These are phyloP conservation scores for Brachypodius melanocephalos DNA, from an alignment of 2,113 vertebrate genomes.

Conservation along the genomic window DNA sequence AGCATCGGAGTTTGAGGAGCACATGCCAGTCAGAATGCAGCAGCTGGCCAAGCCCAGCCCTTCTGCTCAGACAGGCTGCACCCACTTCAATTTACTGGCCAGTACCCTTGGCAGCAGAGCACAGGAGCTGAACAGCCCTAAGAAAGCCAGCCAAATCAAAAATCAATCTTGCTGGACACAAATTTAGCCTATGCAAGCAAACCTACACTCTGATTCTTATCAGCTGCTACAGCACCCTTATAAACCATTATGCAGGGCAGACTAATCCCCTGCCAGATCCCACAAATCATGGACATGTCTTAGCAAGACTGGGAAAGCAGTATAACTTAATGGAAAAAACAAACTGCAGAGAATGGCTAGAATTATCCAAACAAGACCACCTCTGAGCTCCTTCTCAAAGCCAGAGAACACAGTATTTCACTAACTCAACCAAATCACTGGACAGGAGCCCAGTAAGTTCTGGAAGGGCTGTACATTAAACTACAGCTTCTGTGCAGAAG, in stretches of 20 bases:
- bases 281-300: background rate
- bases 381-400: background rate
- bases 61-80: background rate
- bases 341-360: background rate
- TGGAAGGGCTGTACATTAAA: background rate
- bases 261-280: background rate
- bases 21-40: background rate
- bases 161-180: background rate
- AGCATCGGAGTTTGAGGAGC: background rate
- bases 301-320: background rate
- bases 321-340: background rate
- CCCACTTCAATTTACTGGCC: rapidly evolving
- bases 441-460: background rate
- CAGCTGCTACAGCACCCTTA: background rate
- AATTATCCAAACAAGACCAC: background rate
- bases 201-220: background rate
- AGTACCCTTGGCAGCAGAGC: background rate
- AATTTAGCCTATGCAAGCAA: background rate
- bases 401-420: background rate
- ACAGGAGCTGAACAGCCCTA: background rate
- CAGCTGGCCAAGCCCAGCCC: background rate
- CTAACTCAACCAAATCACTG: background rate
- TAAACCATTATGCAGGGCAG: background rate
- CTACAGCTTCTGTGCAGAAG: background rate
- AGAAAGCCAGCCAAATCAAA: background rate